Base-by-base conservation (phyloP, 2,113 vertebrate genomes). In the Phocoena sinus region DNA sequence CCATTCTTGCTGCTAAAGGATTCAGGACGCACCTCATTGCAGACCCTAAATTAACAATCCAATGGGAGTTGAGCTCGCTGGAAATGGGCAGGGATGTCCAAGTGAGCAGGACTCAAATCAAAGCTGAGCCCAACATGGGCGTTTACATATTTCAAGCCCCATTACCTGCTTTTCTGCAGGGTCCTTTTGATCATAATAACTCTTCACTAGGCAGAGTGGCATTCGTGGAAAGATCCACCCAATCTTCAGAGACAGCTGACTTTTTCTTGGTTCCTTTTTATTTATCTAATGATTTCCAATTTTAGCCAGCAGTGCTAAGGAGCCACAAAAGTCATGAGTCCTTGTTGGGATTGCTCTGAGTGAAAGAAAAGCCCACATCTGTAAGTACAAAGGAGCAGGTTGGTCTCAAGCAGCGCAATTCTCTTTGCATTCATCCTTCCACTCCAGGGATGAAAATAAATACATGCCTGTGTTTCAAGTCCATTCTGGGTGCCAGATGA, bases 211-310 rank as follows among this genome's bases (percentile, higher is more conserved):
- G 50, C 1, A 76, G 87, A 95, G 65, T 50, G 80, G 93, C 79
- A 38, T 62, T 33, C 68, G n/a, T 56, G 23, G 38, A 70, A 67
- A 94, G 38, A 76, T 63, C 91, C 77, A 91, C 73, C 56, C 21
- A 5, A 28, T 71, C 65, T 91, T 63, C 8, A 20, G 58, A 96
- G 44, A 50, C 15, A 47, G 31, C 74, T 83, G 20, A 60, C 31
- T 87, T 91, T 17, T 17, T 44, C 74, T 76, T 6, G 8, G 73
- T 31, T 90, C 38, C 44, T 95, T 97, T 98, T 96, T 89, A 96
- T 92, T 81, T 96, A 36, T 33, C 17, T 96, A 96, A 97, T 95
- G 79, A 70, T 94, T 97, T 97, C 96, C 77, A 79, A 44, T 95
- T 97, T 96, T 92, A 97, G 83, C 47, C 14, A 67, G n/a, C 14